Conservation (phyloP, 2,888 invertebrate genomes). For the Phrixothrix hirtus region DNA sequence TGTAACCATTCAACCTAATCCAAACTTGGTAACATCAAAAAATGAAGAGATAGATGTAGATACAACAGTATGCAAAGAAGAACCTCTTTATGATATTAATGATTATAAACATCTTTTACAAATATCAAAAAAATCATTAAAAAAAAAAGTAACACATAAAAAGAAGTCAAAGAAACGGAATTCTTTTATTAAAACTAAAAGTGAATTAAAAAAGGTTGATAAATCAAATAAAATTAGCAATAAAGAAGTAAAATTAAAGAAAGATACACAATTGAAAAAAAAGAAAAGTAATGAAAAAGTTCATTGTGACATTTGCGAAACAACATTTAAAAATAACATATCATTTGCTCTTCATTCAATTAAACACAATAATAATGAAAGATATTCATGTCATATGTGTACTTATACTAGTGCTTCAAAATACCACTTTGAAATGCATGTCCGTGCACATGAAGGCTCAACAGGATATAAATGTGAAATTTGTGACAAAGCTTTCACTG, state of each 20-base stretch:
- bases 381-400: slow-evolving; percentile 48
- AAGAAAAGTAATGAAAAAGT: slow-evolving; percentile 14
- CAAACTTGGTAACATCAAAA: not conserved
- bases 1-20: slow-evolving; percentile 18
- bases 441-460: slow-evolving; percentile 49
- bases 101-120: slow-evolving; percentile 15
- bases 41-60: not conserved
- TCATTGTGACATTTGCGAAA: slow-evolving; percentile 32
- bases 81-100: slow-evolving; percentile 6
- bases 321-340: slow-evolving; percentile 32
- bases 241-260: slow-evolving; percentile 4
- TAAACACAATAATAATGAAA: slow-evolving; percentile 43
- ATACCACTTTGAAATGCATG: slow-evolving; percentile 47
- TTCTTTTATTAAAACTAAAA: slow-evolving; percentile 8
- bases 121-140: not conserved
- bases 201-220: slow-evolving; percentile 7
- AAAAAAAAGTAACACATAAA: not conserved
- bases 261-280: slow-evolving; percentile 5
- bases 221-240: slow-evolving; percentile 16
- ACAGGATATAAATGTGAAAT: slow-evolving; percentile 61
- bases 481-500: slow-evolving; percentile 59
- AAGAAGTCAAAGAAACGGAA: slow-evolving; percentile 9
- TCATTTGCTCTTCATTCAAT: slow-evolving; percentile 47
- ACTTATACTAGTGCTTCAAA: slow-evolving; percentile 48
- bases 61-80: not conserved